These are phyloP conservation scores for Protonemura montana DNA, from an alignment of 2,888 invertebrate genomes.

Conservation along the genomic window DNA sequence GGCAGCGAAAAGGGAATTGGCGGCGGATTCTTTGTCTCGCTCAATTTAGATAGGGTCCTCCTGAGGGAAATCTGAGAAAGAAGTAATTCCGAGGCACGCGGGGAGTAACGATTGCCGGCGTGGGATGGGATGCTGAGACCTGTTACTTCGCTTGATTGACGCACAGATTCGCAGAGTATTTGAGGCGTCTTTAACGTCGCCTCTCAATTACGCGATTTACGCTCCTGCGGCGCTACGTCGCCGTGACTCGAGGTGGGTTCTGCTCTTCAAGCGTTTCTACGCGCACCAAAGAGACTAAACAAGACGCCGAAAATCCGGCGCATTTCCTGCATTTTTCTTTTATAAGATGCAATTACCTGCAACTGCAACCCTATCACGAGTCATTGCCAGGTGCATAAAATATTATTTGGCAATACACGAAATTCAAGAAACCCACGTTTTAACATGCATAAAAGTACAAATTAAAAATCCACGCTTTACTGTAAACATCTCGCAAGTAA, in stretches of 20 bases:
- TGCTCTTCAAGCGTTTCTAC: neutral
- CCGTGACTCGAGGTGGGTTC: neutral
- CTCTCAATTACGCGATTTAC: neutral
- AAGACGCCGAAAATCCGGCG: neutral
- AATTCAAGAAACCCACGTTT: neutral
- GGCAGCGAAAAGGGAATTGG: neutral
- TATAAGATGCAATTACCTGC: neutral
- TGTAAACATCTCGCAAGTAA: neutral
- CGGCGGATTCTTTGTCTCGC: neutral
- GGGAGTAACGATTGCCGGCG: neutral
- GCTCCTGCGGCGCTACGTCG: neutral
- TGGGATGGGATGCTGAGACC: neutral
- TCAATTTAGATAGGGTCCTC: neutral
- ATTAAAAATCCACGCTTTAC: neutral
- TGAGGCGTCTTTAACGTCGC: constrained; percentile 1
- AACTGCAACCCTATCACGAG: neutral
- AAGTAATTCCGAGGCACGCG: constrained; percentile 19
- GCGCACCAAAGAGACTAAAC: neutral
- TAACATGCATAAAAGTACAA: neutral
- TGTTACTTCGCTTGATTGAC: constrained; percentile 20
- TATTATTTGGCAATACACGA: neutral
- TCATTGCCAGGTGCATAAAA: neutral
- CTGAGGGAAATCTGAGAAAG: constrained; percentile 26
- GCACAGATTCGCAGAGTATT: neutral
- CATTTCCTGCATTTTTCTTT: neutral